Base-by-base conservation (phyloP, 1,140 invertebrate species). In the Drosophila triauraria region DNA sequence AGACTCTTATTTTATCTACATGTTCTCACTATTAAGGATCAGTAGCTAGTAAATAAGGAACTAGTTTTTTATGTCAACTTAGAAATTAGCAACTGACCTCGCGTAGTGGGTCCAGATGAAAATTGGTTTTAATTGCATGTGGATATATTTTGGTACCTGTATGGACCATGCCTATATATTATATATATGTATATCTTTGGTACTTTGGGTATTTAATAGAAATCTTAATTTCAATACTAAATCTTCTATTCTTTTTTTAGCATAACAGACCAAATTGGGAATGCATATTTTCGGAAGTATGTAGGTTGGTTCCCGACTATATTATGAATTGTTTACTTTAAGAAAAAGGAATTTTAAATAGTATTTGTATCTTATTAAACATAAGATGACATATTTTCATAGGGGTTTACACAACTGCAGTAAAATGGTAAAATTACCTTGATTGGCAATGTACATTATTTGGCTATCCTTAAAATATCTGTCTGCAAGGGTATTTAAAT, bases 401-500 rank as follows among this genome's bases (percentile, higher is more conserved):
- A 63, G 32, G 12, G 38, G 27, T 64, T 64, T 61, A 61, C 62
- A 64, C 62, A 2, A 20, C 56, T 35, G 15, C 27, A 43, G 27
- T n/a, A 13, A 13, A 4, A 15, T 64, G 20, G 25, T 60, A 60
- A 30, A 64, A 32, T 30, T 7, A 30, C n/a, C 10, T 44, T n/a
- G 2, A 61, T 32, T 43, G 23, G 40, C 23, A 42, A 43, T 27
- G 10, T 57, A 23, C 56, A 17, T 43, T 43, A 43, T 64, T 59
- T 25, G 61, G 54, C 20, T 35, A 13, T 44, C 8, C 42, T 9
- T 15, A 17, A 44, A 12, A 6, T 27, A 46, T 68, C 64, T 17
- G 65, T 42, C 69, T 72, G 69, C 69, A 72, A 72, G 51, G 44
- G 69, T 72, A 72, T 72, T 42, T 7, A 68, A 46, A 10, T 32